Conservation (phyloP, 2,797 vertebrate genomes). For the Bradypodion ventrale region DNA sequence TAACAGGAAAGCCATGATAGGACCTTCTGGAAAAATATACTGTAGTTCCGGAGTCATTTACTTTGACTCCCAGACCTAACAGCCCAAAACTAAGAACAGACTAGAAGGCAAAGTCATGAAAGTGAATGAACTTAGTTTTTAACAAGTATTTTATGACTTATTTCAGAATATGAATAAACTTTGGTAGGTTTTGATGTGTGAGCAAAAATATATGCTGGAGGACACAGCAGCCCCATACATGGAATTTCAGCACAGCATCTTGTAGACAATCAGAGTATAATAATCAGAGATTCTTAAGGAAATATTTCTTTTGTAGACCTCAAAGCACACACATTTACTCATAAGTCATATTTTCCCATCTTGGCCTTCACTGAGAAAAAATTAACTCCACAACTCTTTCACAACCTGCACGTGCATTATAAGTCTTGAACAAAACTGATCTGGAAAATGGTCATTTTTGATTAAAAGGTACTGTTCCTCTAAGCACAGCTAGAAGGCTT, state of each 20-base stretch:
- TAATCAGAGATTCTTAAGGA: neutral
- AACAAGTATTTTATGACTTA: neutral
- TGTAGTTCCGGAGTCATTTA: neutral
- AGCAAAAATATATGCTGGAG: neutral
- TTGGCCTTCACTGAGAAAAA: neutral
- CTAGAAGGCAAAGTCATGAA: neutral
- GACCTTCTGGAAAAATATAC: neutral
- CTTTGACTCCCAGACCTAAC: neutral
- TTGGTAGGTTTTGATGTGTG: neutral
- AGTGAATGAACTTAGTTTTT: neutral
- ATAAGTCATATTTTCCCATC: neutral
- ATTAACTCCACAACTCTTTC: neutral
- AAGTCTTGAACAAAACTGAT: neutral
- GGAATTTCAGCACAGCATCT: neutral
- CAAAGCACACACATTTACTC: neutral
- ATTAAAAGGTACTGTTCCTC: neutral
- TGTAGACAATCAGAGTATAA: neutral
- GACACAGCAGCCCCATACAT: neutral
- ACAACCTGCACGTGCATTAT: neutral
- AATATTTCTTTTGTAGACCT: neutral
- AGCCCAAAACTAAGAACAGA: neutral
- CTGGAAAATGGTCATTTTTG: neutral
- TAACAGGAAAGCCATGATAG: neutral
- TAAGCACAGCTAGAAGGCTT: neutral
- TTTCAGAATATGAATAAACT: neutral